Evolutionary conservation across 2,888 invertebrate genomes (phyloP).

Genomic region (Salpingus planirostris): DNA sequence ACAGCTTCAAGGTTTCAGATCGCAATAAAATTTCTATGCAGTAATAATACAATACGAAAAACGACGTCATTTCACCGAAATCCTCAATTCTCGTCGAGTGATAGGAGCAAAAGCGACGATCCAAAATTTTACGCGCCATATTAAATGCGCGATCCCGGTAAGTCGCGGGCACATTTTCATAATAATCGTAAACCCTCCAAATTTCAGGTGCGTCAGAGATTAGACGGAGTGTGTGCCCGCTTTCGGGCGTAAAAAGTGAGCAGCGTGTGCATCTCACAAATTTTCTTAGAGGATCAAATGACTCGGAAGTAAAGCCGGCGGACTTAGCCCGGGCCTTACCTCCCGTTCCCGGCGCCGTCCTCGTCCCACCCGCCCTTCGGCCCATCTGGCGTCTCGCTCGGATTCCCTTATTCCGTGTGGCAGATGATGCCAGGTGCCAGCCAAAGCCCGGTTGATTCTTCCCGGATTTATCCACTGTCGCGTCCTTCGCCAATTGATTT

Average conservation of each 20-base stretch:
- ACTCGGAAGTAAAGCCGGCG: conserved; percentile 37
- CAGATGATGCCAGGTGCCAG: conserved; percentile 36
- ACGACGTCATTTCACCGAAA: too few relatives aligned
- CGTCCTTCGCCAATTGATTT: conserved; percentile 36
- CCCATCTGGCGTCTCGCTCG: conserved; percentile 14
- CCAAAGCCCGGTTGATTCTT: conserved; percentile 34
- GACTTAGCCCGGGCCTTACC: conserved; percentile 37
- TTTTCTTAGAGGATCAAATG: conserved; percentile 41
- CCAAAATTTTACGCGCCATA: too few relatives aligned
- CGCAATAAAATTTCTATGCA: too few relatives aligned
- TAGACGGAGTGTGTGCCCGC: too few relatives aligned
- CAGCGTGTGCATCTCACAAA: conserved; percentile 30
- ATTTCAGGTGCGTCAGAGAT: too few relatives aligned
- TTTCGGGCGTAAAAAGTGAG: neutral
- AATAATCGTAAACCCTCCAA: too few relatives aligned
- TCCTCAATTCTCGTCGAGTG: too few relatives aligned
- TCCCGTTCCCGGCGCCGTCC: conserved; percentile 8
- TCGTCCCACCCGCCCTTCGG: conserved; percentile 20
- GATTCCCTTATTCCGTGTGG: conserved; percentile 26
- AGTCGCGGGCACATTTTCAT: too few relatives aligned
- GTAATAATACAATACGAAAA: too few relatives aligned
- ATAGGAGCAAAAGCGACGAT: too few relatives aligned
- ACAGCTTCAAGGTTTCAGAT: too few relatives aligned
- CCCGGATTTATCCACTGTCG: conserved; percentile 37
- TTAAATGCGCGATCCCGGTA: too few relatives aligned